Base-by-base conservation (phyloP, 1,140 invertebrate genomes). In the Drosophila dunni region DNA sequence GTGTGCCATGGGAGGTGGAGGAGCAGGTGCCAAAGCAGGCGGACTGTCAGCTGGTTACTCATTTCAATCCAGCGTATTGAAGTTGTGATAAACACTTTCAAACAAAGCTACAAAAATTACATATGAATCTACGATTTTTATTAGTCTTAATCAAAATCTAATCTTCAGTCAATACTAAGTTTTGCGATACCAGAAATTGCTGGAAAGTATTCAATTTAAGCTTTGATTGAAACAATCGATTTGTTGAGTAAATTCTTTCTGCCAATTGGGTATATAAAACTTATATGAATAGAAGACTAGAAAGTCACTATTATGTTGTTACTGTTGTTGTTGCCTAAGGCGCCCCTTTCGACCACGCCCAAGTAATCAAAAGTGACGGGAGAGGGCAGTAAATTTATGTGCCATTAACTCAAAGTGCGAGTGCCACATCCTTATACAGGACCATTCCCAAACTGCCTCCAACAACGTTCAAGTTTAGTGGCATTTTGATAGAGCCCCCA, bases 281-380 rank as follows among this genome's bases (percentile, higher is more conserved):
- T 29, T n/a, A 8, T 11, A 3, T 15, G 20, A 29, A 24, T 51
- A 33, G 48, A 29, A 51, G 13, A 20, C 17, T 42, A 24, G 13
- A 60, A 61, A 64, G 15, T 53, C 79, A 83, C 50, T 74, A 66
- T 63, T 79, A 45, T 61, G 67, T 67, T 57, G 46, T 50, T 72
- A 56, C 61, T 42, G 29, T 38, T 67, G 61, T 60, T 42, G 29
- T 38, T 76, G 79, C 79, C 74, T 74, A 34, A 48, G 64, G 73
- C 50, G 46, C 56, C 57, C 46, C n/a, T 61, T 36, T 36, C 15
- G 15, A 46, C 60, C 83, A 75, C 76, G 76, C 83, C 83, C 84
- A 80, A 75, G 83, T 80, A 88, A 88, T 88, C 84, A 88, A 88
- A 88, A 88, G 77, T 88, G 79, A 88, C 88, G 83, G 83, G 72